These are phyloP conservation scores for Sabellastarte sp. DNA, from an alignment of 2,888 invertebrate genomes.

Conservation along the genomic window DNA sequence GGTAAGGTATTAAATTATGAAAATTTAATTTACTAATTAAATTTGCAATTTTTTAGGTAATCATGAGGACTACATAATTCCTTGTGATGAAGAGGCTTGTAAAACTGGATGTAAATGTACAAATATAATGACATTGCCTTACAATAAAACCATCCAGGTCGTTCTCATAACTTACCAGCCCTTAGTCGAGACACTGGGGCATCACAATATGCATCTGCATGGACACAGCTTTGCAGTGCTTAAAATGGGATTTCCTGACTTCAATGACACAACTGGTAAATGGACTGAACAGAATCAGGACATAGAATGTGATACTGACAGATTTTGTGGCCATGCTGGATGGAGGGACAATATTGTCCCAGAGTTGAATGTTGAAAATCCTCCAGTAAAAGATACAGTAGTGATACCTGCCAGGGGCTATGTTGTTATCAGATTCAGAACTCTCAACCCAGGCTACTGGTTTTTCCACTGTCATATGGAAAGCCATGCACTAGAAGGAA, in stretches of 20 bases:
- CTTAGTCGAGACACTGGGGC: no score
- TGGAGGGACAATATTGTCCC: background rate
- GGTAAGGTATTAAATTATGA: no score
- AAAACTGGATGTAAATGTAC: no score
- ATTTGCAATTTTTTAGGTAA: no score
- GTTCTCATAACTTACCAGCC: no score
- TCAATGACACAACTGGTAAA: background rate
- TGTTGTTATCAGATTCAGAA: background rate
- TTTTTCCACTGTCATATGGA: background rate
- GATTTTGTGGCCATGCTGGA: background rate
- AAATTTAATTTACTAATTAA: no score
- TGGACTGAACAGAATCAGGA: background rate
- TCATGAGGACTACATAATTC: no score
- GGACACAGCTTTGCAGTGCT: background rate
- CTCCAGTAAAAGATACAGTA: background rate
- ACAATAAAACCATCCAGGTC: no score
- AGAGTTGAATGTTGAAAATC: background rate
- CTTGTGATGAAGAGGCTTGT: no score
- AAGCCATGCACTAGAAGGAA: background rate
- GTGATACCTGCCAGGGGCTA: background rate
- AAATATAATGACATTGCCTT: no score
- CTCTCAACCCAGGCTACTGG: background rate
- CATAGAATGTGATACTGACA: background rate
- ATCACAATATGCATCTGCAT: background rate
- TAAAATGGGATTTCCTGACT: background rate